These are phyloP conservation scores for Indri indri DNA, from an alignment of 2,113 vertebrate species.

Conservation along the genomic window DNA sequence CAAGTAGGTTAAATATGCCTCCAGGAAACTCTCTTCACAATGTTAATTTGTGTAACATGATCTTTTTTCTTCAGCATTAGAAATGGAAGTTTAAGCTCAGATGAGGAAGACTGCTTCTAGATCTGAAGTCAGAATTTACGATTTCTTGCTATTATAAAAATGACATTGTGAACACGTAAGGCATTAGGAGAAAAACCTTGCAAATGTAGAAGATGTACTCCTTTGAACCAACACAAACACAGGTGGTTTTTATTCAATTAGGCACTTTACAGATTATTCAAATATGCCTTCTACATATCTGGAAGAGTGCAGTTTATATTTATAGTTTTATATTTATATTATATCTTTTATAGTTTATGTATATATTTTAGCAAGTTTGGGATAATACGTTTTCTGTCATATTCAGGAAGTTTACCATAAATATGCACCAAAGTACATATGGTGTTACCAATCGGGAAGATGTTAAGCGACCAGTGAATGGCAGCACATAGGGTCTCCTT, in stretches of 20 bases:
- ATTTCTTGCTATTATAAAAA: conserved; percentile 26
- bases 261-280: not conserved
- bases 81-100: conserved; percentile 22
- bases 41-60: conserved; percentile 48
- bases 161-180: not conserved
- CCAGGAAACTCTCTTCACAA: conserved; percentile 29
- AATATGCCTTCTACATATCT: not conserved
- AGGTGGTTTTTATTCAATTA: not conserved
- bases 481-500: not conserved
- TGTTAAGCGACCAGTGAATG: not conserved
- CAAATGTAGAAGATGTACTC: not conserved
- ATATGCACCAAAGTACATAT: not conserved
- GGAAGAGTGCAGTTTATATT: not conserved
- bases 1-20: conserved; percentile 61
- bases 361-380: not conserved
- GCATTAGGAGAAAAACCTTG: not conserved
- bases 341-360: no score
- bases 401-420: not conserved
- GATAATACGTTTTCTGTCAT: not conserved
- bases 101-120: not conserved
- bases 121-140: not conserved
- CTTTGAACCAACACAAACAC: not conserved
- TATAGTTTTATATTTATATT: not conserved
- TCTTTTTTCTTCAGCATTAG: conserved; percentile 32
- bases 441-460: not conserved